These are phyloP conservation scores for Lapara coniferarum DNA, from an alignment of 2,888 invertebrate species.

Conservation along the genomic window DNA sequence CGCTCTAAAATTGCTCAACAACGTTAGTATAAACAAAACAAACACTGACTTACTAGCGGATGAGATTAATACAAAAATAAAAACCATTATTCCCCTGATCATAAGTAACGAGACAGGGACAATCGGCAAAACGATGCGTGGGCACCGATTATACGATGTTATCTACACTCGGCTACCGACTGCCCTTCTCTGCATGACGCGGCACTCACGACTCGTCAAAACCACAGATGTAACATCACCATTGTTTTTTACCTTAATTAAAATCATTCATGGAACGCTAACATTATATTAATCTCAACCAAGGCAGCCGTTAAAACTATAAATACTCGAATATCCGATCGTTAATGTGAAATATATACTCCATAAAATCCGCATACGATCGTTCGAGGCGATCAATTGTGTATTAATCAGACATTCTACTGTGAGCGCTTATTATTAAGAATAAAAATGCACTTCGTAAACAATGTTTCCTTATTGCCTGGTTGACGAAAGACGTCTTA, in stretches of 20 bases:
- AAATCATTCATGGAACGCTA: constrained; percentile 15
- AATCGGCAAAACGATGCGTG: constrained; percentile 60
- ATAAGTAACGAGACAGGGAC: constrained; percentile 66
- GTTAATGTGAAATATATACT: constrained; percentile 54
- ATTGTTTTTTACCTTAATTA: constrained; percentile 10
- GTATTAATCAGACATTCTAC: constrained; percentile 35
- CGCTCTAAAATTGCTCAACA: background rate
- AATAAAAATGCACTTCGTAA: constrained; percentile 45
- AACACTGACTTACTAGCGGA: constrained; percentile 29
- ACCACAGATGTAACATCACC: constrained; percentile 7
- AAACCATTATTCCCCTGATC: constrained; percentile 54
- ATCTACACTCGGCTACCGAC: constrained; percentile 50
- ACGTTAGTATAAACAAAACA: constrained; percentile 28
- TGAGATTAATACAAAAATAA: constrained; percentile 39
- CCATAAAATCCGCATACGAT: constrained; percentile 53
- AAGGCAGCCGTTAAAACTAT: constrained; percentile 55
- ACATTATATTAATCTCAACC: constrained; percentile 11
- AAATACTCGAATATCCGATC: constrained; percentile 50
- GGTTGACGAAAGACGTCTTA: constrained; percentile 9
- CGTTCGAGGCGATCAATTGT: constrained; percentile 46
- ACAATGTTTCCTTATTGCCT: constrained; percentile 53
- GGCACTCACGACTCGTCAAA: constrained; percentile 31
- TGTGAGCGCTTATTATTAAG: constrained; percentile 35
- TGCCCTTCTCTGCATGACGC: constrained; percentile 27
- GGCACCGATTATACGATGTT: constrained; percentile 68